Evolutionary conservation across 2,797 vertebrate genomes (phyloP).

Genomic region (Rhodeus uyekii): DNA sequence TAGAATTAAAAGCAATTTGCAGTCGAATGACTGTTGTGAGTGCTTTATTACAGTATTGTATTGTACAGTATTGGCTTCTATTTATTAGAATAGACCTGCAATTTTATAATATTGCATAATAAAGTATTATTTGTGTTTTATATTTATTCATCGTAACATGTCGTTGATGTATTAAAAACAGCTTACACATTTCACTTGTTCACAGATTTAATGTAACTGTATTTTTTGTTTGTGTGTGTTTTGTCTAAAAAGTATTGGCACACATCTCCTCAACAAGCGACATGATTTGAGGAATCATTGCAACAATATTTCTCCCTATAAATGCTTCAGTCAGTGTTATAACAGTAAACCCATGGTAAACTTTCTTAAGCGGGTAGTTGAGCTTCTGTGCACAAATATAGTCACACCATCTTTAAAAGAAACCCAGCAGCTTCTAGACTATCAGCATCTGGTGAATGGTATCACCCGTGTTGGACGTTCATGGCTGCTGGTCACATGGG

Average conservation of each 20-base stretch:
- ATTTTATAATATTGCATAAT: not conserved
- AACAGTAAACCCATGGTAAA: not conserved
- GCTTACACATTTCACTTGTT: too few relatives aligned
- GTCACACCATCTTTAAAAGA: slow-evolving; percentile 3
- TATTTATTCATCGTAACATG: too few relatives aligned
- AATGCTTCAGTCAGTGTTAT: not conserved
- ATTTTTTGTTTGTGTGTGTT: too few relatives aligned
- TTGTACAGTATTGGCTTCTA: too few relatives aligned
- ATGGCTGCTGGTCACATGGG: not conserved
- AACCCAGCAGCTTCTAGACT: not conserved
- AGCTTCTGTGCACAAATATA: not conserved
- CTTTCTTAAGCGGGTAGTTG: not conserved
- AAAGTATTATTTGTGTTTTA: not conserved
- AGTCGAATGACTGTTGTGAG: too few relatives aligned
- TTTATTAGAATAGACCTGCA: not conserved
- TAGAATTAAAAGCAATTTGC: too few relatives aligned
- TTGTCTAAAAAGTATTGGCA: not conserved
- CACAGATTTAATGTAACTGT: too few relatives aligned
- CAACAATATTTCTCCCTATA: too few relatives aligned
- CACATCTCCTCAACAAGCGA: not conserved
- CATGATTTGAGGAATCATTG: not conserved
- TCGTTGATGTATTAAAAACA: too few relatives aligned
- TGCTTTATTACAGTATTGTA: too few relatives aligned
- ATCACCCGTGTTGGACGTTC: not conserved
- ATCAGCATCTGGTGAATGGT: slow-evolving; percentile 17